Percentiles rank a stretch among this genome's conserved stretches.
Conservation (phyloP, 1,140 invertebrate species). For the Drosophila mauritiana region DNA sequence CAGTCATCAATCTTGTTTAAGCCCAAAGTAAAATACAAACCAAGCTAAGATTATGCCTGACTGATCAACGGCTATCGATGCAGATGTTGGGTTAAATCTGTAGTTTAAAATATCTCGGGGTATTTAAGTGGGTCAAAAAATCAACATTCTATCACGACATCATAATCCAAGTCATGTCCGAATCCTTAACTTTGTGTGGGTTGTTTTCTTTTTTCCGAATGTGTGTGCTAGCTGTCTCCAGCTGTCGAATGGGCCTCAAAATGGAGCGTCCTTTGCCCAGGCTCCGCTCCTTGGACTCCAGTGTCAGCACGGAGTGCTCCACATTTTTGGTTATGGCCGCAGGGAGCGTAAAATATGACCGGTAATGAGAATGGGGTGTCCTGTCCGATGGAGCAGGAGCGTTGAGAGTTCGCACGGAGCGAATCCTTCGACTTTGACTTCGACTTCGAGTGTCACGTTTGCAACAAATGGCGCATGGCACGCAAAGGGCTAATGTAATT, state of each 20-base stretch:
- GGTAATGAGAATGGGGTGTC: constrained; percentile 10
- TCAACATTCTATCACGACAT: neutral
- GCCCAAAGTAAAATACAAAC: no score
- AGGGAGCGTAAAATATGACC: constrained; percentile 12
- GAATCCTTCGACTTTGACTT: constrained; percentile 29
- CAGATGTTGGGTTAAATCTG: no score
- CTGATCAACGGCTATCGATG: no score
- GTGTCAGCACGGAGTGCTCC: neutral
- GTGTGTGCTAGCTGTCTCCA: neutral
- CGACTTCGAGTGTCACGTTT: constrained; percentile 71
- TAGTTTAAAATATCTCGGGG: neutral
- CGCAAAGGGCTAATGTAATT: constrained; percentile 82
- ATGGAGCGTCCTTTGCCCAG: neutral
- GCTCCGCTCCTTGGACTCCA: neutral
- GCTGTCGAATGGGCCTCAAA: constrained; percentile 3
- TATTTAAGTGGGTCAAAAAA: no score
- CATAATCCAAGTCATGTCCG: constrained; percentile 1
- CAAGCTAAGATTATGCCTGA: no score
- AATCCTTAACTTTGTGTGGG: neutral
- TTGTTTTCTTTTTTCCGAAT: neutral
- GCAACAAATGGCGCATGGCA: constrained; percentile 81
- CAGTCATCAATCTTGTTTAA: no score
- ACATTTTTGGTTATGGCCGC: constrained; percentile 9
- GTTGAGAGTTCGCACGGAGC: neutral
- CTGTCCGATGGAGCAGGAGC: neutral